Evolutionary conservation across 1,140 invertebrate genomes (phyloP).

Genomic region (Ceratina japonica): DNA sequence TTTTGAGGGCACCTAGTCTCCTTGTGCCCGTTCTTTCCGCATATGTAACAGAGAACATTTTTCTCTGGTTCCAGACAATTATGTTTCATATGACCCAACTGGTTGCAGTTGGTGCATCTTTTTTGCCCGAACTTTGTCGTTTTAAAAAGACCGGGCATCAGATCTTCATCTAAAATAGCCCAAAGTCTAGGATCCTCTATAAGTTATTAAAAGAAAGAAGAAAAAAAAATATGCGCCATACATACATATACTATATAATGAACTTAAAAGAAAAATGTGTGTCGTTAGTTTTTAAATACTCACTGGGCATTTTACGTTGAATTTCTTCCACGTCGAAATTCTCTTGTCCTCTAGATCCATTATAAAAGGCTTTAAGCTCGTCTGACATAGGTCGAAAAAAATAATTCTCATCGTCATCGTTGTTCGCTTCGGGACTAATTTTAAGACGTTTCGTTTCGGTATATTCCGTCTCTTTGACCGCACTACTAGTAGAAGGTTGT

Average conservation of each 20-base stretch:
- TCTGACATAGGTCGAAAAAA: conserved; percentile 69
- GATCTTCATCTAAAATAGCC: conserved; percentile 75
- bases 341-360: conserved; percentile 82
- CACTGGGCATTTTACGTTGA: conserved; percentile 81
- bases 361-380: conserved; percentile 82
- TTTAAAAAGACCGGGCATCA: conserved; percentile 49
- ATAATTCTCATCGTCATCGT: conserved; percentile 60
- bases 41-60: conserved; percentile 81
- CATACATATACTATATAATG: conserved; percentile 23
- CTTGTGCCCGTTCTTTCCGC: conserved; percentile 81
- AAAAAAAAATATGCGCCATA: conserved; percentile 34
- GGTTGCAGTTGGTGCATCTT: conserved; percentile 81
- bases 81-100: conserved; percentile 79
- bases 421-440: not conserved
- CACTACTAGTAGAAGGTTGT: not conserved
- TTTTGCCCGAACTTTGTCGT: conserved; percentile 65
- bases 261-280: conserved; percentile 4
- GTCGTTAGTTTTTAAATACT: conserved; percentile 62
- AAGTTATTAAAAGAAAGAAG: conserved; percentile 38
- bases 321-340: conserved; percentile 80
- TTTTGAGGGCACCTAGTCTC: conserved; percentile 83
- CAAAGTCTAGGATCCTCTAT: conserved; percentile 77
- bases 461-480: not conserved
- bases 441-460: not conserved
- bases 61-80: conserved; percentile 74